phyloP scores from a whole-genome alignment of 2,113 vertebrate species.

The Ibidorhyncha struthersii region DNA sequence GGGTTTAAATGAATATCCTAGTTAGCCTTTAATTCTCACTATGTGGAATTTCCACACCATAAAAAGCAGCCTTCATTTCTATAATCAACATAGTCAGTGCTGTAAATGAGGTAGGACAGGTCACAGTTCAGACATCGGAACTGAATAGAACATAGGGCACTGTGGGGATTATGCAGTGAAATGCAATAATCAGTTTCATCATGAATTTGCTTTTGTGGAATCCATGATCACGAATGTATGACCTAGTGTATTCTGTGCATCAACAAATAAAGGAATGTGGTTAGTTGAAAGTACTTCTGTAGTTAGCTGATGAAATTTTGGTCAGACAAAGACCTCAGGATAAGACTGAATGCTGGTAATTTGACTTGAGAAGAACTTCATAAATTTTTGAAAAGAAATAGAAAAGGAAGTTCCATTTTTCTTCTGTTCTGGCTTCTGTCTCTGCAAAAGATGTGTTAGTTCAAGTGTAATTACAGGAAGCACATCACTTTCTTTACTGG shows the following conservation, averaged over 20 bases:
- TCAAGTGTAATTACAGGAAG: not conserved
- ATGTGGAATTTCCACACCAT: not conserved
- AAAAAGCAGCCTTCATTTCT: not conserved
- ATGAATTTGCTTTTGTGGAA: not conserved
- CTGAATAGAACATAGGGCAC: not conserved
- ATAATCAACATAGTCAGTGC: not conserved
- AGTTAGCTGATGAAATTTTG: not conserved
- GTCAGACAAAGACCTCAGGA: not conserved
- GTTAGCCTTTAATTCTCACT: not conserved
- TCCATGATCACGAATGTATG: not conserved
- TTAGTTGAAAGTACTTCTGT: not conserved
- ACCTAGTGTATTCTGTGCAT: not conserved
- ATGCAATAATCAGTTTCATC: not conserved
- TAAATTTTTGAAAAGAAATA: not conserved
- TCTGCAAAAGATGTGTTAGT: not conserved
- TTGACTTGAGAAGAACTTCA: not conserved
- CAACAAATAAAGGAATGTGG: not conserved
- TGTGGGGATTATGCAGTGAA: not conserved
- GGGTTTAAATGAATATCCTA: not conserved
- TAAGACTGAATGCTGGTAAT: not conserved
- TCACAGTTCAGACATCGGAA: not conserved
- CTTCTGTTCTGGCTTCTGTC: not conserved
- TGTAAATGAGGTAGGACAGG: not conserved
- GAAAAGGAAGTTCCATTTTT: not conserved
- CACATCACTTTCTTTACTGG: not conserved